Conservation (phyloP, 2,113 vertebrate genomes). For the Echinops telfairi region DNA sequence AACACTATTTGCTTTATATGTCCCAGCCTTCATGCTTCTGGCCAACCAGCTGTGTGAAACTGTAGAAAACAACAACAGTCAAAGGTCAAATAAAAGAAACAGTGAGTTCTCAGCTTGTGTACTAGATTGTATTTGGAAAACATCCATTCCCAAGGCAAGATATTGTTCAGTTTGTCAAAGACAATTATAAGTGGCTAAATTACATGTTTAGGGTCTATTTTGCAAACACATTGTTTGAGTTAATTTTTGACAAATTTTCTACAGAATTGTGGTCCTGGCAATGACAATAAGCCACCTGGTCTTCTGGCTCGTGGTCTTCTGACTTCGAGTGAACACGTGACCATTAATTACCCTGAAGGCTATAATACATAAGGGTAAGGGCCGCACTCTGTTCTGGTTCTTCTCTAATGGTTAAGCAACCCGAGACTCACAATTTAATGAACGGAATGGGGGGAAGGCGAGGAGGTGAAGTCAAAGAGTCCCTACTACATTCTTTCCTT, state of each 20-base stretch:
- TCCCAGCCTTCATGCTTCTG: not conserved
- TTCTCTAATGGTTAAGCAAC: not conserved
- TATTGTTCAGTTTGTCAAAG: not conserved
- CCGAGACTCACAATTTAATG: not conserved
- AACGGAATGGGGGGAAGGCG: not conserved
- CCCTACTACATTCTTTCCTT: not conserved
- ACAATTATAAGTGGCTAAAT: not conserved
- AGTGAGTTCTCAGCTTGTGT: not conserved
- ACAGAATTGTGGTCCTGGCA: slow-evolving; percentile 1
- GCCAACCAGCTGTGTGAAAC: not conserved
- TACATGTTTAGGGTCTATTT: not conserved
- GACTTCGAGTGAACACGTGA: not conserved
- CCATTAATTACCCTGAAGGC: not conserved
- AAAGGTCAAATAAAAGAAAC: slow-evolving; percentile 76
- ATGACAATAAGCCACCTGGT: not conserved
- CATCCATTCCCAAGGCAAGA: not conserved
- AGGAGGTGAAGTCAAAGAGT: not conserved
- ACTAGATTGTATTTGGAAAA: slow-evolving; percentile 17
- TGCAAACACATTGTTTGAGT: not conserved
- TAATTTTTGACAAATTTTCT: slow-evolving; percentile 10
- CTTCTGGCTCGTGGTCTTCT: not conserved
- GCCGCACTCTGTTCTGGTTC: not conserved
- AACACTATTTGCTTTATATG: slow-evolving; percentile 52
- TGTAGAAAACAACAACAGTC: slow-evolving; percentile 50
- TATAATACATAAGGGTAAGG: not conserved